These are phyloP conservation scores for Oreochromis tanganicae DNA, from an alignment of 2,113 vertebrate genomes.

Conservation along the genomic window DNA sequence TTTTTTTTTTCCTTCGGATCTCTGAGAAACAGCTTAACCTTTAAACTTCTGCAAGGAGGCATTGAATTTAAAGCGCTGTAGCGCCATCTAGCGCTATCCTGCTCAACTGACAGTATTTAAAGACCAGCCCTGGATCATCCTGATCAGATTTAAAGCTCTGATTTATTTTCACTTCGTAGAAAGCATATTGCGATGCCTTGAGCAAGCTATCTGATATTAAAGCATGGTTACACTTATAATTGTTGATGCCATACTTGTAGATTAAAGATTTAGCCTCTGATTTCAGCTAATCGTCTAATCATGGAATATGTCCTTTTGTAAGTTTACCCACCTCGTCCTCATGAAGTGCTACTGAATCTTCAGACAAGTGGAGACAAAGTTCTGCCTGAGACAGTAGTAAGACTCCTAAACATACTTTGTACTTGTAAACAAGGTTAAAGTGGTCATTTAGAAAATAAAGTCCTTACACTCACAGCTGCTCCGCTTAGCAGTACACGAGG, in stretches of 20 bases:
- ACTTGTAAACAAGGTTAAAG: neutral
- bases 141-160: neutral
- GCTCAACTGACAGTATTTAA: neutral
- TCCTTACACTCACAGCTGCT: neutral
- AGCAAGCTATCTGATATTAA: neutral
- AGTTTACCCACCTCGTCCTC: neutral
- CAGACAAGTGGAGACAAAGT: constrained; percentile 75
- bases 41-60: neutral
- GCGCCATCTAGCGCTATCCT: constrained; percentile 42
- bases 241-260: neutral
- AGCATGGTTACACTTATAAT: neutral
- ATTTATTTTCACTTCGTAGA: neutral
- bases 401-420: neutral
- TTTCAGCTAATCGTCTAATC: neutral
- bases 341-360: constrained; percentile 72
- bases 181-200: neutral
- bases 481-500: neutral
- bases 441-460: neutral
- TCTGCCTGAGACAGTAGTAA: constrained; percentile 61
- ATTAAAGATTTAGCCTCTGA: neutral
- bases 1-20: neutral
- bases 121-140: neutral
- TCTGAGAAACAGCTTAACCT: neutral
- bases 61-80: neutral
- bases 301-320: neutral